Conservation (phyloP, 2,888 invertebrate species). For the Spatulosminthurus flaviceps region DNA sequence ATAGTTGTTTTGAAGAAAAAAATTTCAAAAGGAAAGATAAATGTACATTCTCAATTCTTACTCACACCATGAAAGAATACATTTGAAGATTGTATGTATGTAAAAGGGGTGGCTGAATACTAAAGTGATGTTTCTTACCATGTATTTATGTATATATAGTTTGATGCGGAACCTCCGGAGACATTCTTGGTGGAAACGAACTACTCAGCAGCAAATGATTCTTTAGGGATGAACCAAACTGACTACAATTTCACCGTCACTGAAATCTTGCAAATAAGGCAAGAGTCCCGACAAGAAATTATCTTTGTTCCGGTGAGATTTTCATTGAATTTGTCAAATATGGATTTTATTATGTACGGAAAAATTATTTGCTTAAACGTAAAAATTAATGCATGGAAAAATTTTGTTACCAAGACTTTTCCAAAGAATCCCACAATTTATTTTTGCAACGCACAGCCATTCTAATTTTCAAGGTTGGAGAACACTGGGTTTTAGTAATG, state of each 20-base stretch:
- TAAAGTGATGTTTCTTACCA: not conserved
- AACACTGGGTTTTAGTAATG: too few species aligned
- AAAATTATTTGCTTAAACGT: too few species aligned
- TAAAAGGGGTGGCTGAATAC: not conserved
- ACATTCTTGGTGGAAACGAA: conserved; percentile 56
- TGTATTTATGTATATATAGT: conserved; percentile 41
- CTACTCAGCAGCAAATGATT: conserved; percentile 49
- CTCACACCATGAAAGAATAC: too few species aligned
- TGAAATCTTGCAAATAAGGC: conserved; percentile 51
- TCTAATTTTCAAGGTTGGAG: too few species aligned
- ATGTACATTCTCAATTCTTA: too few species aligned
- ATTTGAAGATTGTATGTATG: not conserved
- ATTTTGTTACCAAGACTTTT: too few species aligned
- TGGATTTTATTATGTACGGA: not conserved
- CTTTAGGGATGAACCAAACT: conserved; percentile 38
- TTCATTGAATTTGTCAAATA: not conserved
- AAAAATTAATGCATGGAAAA: too few species aligned
- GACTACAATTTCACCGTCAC: conserved; percentile 35
- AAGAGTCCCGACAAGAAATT: conserved; percentile 56
- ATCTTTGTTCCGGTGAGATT: conserved; percentile 60
- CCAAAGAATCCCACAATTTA: too few species aligned
- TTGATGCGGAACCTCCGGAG: conserved; percentile 58
- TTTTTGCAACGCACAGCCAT: too few species aligned
- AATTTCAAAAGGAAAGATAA: too few species aligned
- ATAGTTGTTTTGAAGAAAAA: too few species aligned